Evolutionary conservation across 2,113 vertebrate species (phyloP).

Genomic region (Strix uralensis): DNA sequence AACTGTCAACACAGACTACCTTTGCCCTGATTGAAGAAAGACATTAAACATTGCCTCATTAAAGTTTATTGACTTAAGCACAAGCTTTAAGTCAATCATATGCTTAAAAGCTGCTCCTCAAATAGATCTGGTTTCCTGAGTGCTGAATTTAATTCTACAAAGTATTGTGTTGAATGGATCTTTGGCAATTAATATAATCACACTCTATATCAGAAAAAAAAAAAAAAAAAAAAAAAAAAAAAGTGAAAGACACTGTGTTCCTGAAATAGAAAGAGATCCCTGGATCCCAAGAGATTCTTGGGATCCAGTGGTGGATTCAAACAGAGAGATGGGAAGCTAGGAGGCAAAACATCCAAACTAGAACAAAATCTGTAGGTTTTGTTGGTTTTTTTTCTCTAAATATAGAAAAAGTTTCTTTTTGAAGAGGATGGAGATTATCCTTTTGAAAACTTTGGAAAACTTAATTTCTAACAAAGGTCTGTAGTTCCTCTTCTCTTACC

Average conservation of each 20-base stretch:
- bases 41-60: not conserved
- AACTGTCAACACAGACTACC: not conserved
- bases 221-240: not conserved
- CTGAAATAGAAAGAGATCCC: not conserved
- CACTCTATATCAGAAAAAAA: not conserved
- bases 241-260: not conserved
- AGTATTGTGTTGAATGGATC: not conserved
- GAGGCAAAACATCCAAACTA: not conserved
- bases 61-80: slow-evolving; percentile 39
- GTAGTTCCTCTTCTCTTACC: not conserved
- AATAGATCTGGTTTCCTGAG: not conserved
- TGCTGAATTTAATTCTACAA: not conserved
- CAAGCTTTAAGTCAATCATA: not conserved
- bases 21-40: slow-evolving; percentile 11
- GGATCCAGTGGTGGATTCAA: not conserved
- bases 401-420: not conserved
- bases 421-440: not conserved
- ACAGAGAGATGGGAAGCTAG: not conserved
- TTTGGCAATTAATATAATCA: not conserved
- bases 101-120: slow-evolving; percentile 15
- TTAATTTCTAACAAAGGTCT: not conserved
- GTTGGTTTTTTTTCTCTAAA: too few relatives aligned
- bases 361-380: not conserved
- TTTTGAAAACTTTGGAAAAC: not conserved
- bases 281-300: not conserved